Conservation (phyloP, 2,888 invertebrate genomes). For the Caenorhabditis wallacei region DNA sequence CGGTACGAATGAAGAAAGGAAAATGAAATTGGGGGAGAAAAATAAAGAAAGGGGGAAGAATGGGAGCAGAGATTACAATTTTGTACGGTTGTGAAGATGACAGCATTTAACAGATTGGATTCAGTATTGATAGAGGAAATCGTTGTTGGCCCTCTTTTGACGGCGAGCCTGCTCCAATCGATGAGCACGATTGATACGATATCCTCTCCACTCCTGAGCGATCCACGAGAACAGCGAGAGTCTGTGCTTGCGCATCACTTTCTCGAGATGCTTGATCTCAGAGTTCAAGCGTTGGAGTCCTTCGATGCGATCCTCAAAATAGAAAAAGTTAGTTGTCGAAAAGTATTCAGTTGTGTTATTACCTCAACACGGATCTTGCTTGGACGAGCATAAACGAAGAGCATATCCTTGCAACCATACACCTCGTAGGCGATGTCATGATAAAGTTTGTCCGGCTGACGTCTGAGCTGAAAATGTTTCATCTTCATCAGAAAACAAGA, state of each 20-base stretch:
- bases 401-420: neutral
- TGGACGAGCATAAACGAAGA: neutral
- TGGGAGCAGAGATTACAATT: neutral
- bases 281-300: neutral
- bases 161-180: neutral
- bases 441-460: neutral
- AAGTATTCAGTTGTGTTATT: neutral
- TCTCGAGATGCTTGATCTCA: neutral
- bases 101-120: neutral
- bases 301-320: constrained; percentile 8
- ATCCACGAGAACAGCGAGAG: neutral
- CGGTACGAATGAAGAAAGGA: neutral
- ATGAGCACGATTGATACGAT: neutral
- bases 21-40: neutral
- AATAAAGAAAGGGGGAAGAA: neutral
- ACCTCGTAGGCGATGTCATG: neutral
- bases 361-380: neutral
- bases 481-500: too few relatives aligned
- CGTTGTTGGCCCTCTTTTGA: neutral
- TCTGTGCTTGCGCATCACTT: neutral
- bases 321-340: too few relatives aligned
- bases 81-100: neutral
- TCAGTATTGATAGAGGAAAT: neutral
- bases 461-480: neutral
- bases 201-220: neutral